Evolutionary conservation across 2,113 vertebrate genomes (phyloP).

Genomic region (Hippocampus zosterae): DNA sequence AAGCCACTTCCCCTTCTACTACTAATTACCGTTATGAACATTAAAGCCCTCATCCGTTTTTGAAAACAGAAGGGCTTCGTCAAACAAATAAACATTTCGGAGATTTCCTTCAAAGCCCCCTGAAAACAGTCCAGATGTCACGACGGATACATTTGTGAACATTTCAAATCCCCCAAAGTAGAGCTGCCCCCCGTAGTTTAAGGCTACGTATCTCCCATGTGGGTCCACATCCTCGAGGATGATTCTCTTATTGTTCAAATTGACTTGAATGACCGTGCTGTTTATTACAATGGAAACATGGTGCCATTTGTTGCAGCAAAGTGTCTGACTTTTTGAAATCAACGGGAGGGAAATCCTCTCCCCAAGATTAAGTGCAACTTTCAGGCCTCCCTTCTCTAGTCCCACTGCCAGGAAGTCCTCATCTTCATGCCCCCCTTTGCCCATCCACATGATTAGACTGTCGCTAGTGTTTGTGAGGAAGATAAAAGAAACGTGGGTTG

Average conservation of each 20-base stretch:
- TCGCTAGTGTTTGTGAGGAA: constrained; percentile 68
- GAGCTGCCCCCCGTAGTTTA: constrained; percentile 76
- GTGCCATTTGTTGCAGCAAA: constrained; percentile 74
- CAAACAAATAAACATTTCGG: constrained; percentile 77
- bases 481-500: constrained; percentile 75
- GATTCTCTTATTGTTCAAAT: constrained; percentile 67
- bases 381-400: constrained; percentile 71
- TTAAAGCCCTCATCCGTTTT: constrained; percentile 79
- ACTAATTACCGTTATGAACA: constrained; percentile 68
- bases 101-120: constrained; percentile 77
- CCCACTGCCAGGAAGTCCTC: constrained; percentile 82
- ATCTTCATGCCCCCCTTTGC: constrained; percentile 75
- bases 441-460: constrained; percentile 80
- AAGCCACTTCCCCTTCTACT: neutral
- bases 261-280: constrained; percentile 74
- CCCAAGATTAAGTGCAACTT: constrained; percentile 80
- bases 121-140: constrained; percentile 78
- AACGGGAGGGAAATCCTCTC: constrained; percentile 72
- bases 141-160: constrained; percentile 58
- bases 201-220: constrained; percentile 74
- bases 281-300: constrained; percentile 71
- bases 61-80: constrained; percentile 69
- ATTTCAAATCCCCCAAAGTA: constrained; percentile 86
- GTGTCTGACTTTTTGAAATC: constrained; percentile 38
- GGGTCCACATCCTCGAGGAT: constrained; percentile 77